Base-by-base conservation (phyloP, 2,797 vertebrate genomes). In the Onychomys torridus region DNA sequence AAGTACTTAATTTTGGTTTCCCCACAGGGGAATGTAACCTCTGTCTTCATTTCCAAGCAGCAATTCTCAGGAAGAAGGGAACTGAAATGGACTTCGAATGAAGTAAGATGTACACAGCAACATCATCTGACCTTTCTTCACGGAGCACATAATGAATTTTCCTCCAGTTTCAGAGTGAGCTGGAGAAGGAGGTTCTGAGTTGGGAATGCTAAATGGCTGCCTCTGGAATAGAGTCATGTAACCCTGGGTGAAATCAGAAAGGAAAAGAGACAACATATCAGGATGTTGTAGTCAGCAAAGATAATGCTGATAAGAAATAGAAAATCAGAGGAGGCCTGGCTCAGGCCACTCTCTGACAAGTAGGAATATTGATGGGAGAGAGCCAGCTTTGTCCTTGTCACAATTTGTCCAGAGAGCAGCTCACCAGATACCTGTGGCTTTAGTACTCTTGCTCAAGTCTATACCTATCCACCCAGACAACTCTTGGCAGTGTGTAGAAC, bases 11-110 rank as follows among this genome's bases (percentile, higher is more conserved):
- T 90, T 94, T 95, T 84, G 94, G 43, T 46, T 89, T 96, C 82
- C 29, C 37, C 55, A 82, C 17, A 94, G 81, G 55, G 29, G 27
- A 96, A 96, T 3, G n/a, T 71, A 93, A 89, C 32, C 71, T 90
- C 57, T 97, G 59, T 65, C 46, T 34, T 97, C 61, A 91, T 32
- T 52, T 96, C 71, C 29, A 95, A 90, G 94, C 49, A 88, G 43
- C 63, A 91, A 88, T 83, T 97, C 57, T 94, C 77, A 91, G 43
- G 93, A 87, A 95, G 32, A 89, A 43, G 32, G 32, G 82, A 95
- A 87, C 1, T 63, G 52, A 97, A 90, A 78, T 92, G 37, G 49
- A 94, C 84, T 97, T 93, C 43, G n/a, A 92, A 67, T 82, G 84
- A 96, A 5, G 52, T 29, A 91, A 93, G 96, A n/a, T 40, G 40